Conservation (phyloP, 2,113 vertebrate genomes). For the Oryzias celebensis region DNA sequence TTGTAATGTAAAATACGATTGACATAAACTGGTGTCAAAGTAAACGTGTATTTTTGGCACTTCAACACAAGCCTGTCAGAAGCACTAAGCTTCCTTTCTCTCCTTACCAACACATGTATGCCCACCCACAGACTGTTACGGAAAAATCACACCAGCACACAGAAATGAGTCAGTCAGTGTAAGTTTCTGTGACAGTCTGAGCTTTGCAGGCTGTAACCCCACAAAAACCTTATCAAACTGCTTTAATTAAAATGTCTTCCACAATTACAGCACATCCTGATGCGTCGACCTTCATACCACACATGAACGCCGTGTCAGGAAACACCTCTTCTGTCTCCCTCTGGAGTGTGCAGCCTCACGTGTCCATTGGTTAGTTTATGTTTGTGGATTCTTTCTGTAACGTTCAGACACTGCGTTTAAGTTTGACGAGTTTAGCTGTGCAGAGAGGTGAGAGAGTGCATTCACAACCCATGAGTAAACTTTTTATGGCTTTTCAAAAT, state of each 20-base stretch:
- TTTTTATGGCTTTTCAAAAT: no score
- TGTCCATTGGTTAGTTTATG: no score
- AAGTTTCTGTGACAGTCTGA: constrained; percentile 63
- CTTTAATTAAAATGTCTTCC: constrained; percentile 77
- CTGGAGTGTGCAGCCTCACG: not conserved
- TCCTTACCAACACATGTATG: constrained; percentile 27
- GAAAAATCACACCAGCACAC: constrained; percentile 24
- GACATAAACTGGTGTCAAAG: constrained; percentile 14
- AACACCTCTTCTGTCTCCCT: constrained; percentile 15
- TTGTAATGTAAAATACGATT: no score
- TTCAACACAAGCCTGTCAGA: constrained; percentile 65
- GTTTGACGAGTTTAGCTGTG: no score
- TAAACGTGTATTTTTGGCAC: constrained; percentile 44
- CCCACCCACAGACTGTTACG: constrained; percentile 27
- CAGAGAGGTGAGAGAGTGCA: no score
- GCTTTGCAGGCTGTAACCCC: constrained; percentile 63
- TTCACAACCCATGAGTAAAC: no score
- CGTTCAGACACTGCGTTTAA: no score
- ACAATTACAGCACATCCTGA: constrained; percentile 70
- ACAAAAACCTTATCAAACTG: constrained; percentile 63
- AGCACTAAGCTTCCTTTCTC: constrained; percentile 53
- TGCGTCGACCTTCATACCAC: constrained; percentile 70
- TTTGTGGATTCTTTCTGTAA: no score
- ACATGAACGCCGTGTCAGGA: constrained; percentile 52
- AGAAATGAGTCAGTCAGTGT: constrained; percentile 54